A percentile compares a stretch with the other conserved stretches of the same genome.
phyloP scores from a whole-genome alignment of 2,888 invertebrate genomes.

The Diarsia rubi region DNA sequence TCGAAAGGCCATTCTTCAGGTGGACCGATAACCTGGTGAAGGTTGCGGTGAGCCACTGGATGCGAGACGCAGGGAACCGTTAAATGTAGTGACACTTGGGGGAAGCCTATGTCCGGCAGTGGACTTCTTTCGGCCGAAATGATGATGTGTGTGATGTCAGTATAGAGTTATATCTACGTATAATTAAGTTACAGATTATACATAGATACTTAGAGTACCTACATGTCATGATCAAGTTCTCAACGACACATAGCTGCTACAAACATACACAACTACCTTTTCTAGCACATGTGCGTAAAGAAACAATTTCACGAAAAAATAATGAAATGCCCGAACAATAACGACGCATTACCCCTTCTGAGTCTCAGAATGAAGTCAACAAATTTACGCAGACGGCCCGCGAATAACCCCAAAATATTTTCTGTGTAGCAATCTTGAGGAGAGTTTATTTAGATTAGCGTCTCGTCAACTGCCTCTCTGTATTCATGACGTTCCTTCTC shows the following conservation, averaged over 20 bases:
- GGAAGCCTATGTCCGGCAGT: no score
- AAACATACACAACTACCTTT: background rate
- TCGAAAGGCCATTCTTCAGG: no score
- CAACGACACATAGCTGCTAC: background rate
- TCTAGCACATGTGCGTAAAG: background rate
- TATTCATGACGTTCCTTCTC: conserved; percentile 77
- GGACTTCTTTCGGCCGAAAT: no score
- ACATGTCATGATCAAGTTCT: background rate
- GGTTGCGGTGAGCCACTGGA: no score
- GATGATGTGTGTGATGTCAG: background rate
- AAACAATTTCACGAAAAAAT: conserved; percentile 32
- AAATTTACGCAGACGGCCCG: conserved; percentile 66
- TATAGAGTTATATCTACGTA: background rate
- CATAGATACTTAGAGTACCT: no score
- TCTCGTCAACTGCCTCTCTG: conserved; percentile 74
- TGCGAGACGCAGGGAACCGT: no score
- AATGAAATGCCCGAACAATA: conserved; percentile 40
- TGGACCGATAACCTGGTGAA: no score
- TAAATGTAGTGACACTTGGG: no score
- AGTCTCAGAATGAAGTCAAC: conserved; percentile 65
- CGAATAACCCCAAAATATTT: conserved; percentile 76
- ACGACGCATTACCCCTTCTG: conserved; percentile 48
- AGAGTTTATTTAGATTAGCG: conserved; percentile 81
- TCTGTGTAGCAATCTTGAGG: conserved; percentile 72
- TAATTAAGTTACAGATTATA: background rate